Conservation (phyloP, 2,888 invertebrate species). For the Diaphora mendica region DNA sequence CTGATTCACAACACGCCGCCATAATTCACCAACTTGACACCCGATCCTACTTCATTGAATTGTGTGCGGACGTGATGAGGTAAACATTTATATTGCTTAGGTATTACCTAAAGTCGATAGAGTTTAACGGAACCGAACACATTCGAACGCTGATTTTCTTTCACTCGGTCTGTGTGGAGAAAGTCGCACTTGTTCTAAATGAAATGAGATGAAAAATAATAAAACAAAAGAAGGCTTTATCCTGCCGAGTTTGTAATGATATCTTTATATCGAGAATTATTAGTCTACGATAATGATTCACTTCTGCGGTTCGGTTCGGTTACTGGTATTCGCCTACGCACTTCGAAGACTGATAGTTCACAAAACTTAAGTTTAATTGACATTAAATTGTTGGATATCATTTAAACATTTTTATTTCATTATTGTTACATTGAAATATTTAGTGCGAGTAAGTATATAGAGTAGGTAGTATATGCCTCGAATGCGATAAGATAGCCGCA, state of each 20-base stretch:
- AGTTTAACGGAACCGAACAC: not conserved
- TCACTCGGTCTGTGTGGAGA: not conserved
- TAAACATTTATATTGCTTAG: slow-evolving; percentile 7
- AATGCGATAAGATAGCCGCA: slow-evolving; percentile 43
- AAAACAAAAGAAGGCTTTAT: slow-evolving; percentile 34
- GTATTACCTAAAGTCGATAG: not conserved
- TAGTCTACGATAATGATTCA: slow-evolving; percentile 56
- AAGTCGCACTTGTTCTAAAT: slow-evolving; percentile 11
- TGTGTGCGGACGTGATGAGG: slow-evolving; percentile 18
- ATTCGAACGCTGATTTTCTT: not conserved
- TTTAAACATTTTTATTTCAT: not conserved
- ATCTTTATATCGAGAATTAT: slow-evolving; percentile 56
- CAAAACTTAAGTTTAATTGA: not conserved
- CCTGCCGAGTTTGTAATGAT: slow-evolving; percentile 56
- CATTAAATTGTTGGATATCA: not conserved
- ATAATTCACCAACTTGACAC: slow-evolving; percentile 36
- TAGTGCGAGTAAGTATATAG: slow-evolving; percentile 1
- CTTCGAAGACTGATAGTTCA: not conserved
- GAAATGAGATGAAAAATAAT: not conserved
- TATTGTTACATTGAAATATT: slow-evolving; percentile 2
- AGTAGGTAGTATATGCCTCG: slow-evolving; percentile 17
- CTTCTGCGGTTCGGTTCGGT: slow-evolving; percentile 39
- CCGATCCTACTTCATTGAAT: slow-evolving; percentile 19
- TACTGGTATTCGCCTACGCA: slow-evolving; percentile 23
- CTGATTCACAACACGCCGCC: slow-evolving; percentile 63